These are phyloP conservation scores for Leptodactylus fallax DNA, from an alignment of 2,797 vertebrate species.

Conservation along the genomic window DNA sequence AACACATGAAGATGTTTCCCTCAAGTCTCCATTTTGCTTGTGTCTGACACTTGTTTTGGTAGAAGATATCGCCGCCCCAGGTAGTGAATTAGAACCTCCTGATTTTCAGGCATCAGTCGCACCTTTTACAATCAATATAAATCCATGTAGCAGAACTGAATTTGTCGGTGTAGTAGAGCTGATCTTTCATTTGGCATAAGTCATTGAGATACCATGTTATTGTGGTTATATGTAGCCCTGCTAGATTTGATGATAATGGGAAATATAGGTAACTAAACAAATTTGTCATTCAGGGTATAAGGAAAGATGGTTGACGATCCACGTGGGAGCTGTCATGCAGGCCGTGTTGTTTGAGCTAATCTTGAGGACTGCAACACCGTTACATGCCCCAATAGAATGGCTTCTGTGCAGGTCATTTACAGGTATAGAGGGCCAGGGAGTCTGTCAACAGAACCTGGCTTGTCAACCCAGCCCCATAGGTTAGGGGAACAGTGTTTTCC, in stretches of 20 bases:
- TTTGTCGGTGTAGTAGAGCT: not conserved
- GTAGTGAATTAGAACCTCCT: not conserved
- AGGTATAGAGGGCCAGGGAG: too few relatives aligned
- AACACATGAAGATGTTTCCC: constrained; percentile 40
- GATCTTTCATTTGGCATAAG: not conserved
- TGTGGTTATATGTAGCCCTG: too few relatives aligned
- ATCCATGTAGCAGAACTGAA: not conserved
- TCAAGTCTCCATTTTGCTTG: constrained; percentile 27
- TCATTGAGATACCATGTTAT: too few relatives aligned
- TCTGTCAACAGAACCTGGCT: too few relatives aligned
- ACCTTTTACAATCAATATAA: not conserved
- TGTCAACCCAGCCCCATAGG: too few relatives aligned
- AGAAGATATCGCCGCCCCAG: constrained; percentile 2
- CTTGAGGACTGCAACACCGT: not conserved
- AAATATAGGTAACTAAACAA: too few relatives aligned
- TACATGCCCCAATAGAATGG: too few relatives aligned
- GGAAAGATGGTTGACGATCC: not conserved
- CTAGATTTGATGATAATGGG: too few relatives aligned
- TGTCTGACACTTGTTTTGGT: constrained; percentile 15
- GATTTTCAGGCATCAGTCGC: not conserved
- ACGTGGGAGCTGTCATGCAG: not conserved
- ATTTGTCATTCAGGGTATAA: not conserved
- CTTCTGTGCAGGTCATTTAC: too few relatives aligned
- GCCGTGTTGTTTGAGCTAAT: not conserved
- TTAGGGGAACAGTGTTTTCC: too few relatives aligned